phyloP scores from a whole-genome alignment of 2,888 invertebrate genomes.

The Drosophila phalerata region DNA sequence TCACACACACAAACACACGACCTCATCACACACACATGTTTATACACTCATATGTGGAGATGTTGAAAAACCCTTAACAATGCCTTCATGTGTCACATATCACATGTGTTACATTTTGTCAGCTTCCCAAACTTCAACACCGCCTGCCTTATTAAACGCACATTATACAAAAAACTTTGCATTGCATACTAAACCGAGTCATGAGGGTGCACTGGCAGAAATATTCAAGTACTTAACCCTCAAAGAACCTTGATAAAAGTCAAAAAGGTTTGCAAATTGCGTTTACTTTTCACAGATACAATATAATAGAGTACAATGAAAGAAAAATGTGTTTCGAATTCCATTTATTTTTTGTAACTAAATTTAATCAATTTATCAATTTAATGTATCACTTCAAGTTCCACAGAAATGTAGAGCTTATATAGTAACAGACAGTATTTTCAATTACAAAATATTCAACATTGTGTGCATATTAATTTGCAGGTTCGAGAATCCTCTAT shows the following conservation, averaged over 20 bases:
- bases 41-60: conserved; percentile 3
- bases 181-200: conserved; percentile 42
- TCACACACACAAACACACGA: too few species aligned
- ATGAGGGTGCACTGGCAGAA: conserved; percentile 44
- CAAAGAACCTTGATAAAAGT: conserved; percentile 19
- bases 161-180: conserved; percentile 66
- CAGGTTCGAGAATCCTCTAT: background rate
- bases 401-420: too few species aligned
- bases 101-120: conserved; percentile 69
- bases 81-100: conserved; percentile 43
- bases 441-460: background rate
- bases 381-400: too few species aligned
- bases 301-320: too few species aligned
- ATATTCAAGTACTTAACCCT: background rate
- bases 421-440: background rate
- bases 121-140: conserved; percentile 54
- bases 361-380: too few species aligned
- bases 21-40: background rate
- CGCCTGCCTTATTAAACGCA: conserved; percentile 63
- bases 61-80: conserved; percentile 43
- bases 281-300: too few species aligned
- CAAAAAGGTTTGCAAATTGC: background rate
- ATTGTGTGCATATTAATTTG: background rate
- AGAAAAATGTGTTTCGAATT: too few species aligned
- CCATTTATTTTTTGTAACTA: too few species aligned